Conservation (phyloP, 2,113 vertebrate species). For the Ctenodactylus gundi region DNA sequence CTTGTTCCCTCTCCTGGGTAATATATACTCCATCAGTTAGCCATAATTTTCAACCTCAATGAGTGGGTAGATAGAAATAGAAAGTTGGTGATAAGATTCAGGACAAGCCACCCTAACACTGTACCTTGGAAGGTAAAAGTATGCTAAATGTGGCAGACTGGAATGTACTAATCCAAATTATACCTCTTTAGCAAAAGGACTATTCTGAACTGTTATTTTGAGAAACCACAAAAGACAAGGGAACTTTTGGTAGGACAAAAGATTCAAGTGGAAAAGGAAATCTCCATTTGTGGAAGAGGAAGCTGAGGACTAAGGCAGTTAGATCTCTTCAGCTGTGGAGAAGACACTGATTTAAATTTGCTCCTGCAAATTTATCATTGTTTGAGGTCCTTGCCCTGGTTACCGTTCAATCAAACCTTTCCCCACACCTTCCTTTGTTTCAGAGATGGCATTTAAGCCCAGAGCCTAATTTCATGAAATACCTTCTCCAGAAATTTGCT, state of each 20-base stretch:
- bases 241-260: neutral
- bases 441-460: neutral
- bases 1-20: neutral
- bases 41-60: neutral
- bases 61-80: neutral
- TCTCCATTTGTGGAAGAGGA: neutral
- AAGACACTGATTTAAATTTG: too few species aligned
- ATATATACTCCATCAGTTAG: neutral
- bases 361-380: neutral
- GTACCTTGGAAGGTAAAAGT: too few species aligned
- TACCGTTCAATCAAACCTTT: neutral
- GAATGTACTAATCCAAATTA: neutral
- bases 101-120: neutral
- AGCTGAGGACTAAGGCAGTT: neutral
- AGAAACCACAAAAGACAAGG: neutral
- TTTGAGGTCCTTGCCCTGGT: neutral
- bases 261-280: neutral
- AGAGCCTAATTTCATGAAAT: neutral
- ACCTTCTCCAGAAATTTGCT: neutral
- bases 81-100: neutral
- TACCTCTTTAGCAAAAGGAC: neutral
- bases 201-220: neutral
- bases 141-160: neutral
- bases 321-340: neutral
- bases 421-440: neutral